Evolutionary conservation across 92 coral and sea anemone genomes (phyloP), one percentile per base, ranked within the genome.

Genomic region (Epizoanthus ramosus): DNA sequence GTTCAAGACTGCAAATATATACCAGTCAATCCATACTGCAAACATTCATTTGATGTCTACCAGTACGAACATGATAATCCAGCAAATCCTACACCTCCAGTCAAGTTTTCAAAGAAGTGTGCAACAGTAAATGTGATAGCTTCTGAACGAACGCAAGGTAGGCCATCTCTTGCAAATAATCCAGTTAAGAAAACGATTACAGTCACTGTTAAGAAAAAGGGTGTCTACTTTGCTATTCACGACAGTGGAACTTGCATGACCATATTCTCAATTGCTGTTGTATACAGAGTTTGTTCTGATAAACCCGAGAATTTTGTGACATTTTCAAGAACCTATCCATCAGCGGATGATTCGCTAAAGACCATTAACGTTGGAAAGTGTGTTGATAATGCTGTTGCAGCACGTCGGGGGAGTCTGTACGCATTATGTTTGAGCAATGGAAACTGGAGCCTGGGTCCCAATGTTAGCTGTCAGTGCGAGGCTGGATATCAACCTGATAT

Each of bases 201-300:
- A 73, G 79, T 61, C 23, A 23, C 61, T 24, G 53, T 73, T 21
- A 59, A 50, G 61, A 72, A 72, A 72, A 50, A 8, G 23, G 77
- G 77, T 72, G 77, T 47, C 16, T 72, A 33, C 23, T 72, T 72
- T 72, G 77, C 77, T 60, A 72, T 72, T 50, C 77, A 19, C 9
- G 77, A 45, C 37, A 47, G 33, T 47, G 77, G 77, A 28, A 28
- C 2, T 28, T 28, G 31, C 31, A 28, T 28, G 31, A 0, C 31
- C 31, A 28, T 28, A 28, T 28, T 28, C 31, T 28, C 31, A 28
- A 28, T 28, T 28, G 31, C 31, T 28, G 31, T 28, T 28, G 31
- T 2, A 28, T 28, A 28, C 31, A 28, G 31, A 28, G 31, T 28
- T 28, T 28, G 31, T 28, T 28, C 31, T 2, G 31, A 28, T 28